Evolutionary conservation across 1,140 invertebrate genomes (phyloP), one percentile per base, ranked within the genome.

Genomic region (Diabrotica virgifera): DNA sequence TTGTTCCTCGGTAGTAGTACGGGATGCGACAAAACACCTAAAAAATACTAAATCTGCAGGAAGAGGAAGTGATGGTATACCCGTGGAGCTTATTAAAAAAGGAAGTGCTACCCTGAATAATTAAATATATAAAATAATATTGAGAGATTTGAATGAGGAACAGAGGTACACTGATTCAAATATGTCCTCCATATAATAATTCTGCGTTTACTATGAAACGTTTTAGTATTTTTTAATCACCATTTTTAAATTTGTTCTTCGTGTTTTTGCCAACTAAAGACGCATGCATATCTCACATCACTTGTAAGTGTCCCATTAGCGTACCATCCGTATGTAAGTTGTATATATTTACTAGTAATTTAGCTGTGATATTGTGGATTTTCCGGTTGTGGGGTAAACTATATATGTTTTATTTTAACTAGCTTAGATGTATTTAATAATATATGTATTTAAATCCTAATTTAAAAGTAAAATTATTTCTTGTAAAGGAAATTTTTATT

Each of bases 311-410:
- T 24, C 24, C 24, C 24, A 24, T 24, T 24, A 24, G 4, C 24
- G 24, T 24, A 24, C 24, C 24, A 24, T 24, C 4, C 1, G 24
- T 24, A 38, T 62, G 59, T 62, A 53, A 40, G 54, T 62, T 62
- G 60, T 62, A 62, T 74, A 71, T 71, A 70, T 73, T 69, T 72
- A 46, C 72, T 77, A 76, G 75, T 77, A 78, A 76, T 76, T 77
- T 78, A 78, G 77, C 77, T 78, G 77, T 78, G 77, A 78, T 78
- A 78, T 78, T 76, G 75, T 66, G 65, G 69, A 54, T 64, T 68
- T 40, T 59, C 51, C 59, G 69, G 67, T 65, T 62, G 51, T 66
- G 69, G 69, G 69, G 63, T 52, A 62, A 63, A 59, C 64, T 67
- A 61, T 64, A 52, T 65, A 52, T 38, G 11, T 36, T 5, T 50